Conservation (phyloP, 2,113 vertebrate genomes). For the Capreolus pygargus region DNA sequence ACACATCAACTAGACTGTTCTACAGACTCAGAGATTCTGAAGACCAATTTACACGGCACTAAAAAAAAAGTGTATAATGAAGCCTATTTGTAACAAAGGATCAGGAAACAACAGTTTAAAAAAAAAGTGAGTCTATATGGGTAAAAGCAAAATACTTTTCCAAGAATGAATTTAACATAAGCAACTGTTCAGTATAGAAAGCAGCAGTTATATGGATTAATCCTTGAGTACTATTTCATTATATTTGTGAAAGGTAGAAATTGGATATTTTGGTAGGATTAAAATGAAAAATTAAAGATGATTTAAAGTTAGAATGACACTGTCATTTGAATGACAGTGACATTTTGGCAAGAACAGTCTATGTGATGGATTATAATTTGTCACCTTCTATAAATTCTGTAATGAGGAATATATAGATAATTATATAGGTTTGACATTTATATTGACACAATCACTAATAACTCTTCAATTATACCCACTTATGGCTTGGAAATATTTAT, state of each 20-base stretch:
- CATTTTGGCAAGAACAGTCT: background rate
- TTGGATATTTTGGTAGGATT: background rate
- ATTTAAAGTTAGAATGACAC: constrained; percentile 3
- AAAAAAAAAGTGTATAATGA: background rate
- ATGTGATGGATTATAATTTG: constrained; percentile 59
- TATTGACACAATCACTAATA: constrained; percentile 73
- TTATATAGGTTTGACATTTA: constrained; percentile 70
- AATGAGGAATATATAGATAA: constrained; percentile 49
- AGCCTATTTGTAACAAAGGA: background rate
- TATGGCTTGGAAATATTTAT: constrained; percentile 70
- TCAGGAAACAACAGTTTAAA: background rate
- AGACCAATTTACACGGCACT: background rate
- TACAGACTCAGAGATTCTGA: background rate
- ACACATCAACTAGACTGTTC: rapidly evolving
- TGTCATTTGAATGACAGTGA: background rate
- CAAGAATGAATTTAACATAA: background rate
- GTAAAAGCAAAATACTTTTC: background rate
- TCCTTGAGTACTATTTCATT: background rate
- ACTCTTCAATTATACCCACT: constrained; percentile 70
- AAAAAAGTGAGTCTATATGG: background rate
- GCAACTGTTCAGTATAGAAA: background rate
- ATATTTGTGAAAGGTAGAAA: background rate
- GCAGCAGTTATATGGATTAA: background rate
- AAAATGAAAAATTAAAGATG: background rate
- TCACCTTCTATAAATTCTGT: constrained; percentile 44